Conservation (phyloP, 1,140 invertebrate species). For the Centruroides vittatus region DNA sequence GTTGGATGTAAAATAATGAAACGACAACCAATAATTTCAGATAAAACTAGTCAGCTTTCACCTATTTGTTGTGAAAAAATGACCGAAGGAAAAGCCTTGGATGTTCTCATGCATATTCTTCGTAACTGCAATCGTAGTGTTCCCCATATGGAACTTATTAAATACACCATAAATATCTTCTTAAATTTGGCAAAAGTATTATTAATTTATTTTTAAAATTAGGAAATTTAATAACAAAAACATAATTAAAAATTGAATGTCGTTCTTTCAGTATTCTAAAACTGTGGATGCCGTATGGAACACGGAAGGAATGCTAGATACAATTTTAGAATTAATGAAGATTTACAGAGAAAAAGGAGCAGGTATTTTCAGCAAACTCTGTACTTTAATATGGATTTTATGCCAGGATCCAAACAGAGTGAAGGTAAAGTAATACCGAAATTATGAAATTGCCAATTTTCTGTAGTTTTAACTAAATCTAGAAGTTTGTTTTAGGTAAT, state of each 20-base stretch:
- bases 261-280: slow-evolving; percentile 7
- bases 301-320: not conserved
- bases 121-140: slow-evolving; percentile 8
- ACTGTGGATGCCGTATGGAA: slow-evolving; percentile 7
- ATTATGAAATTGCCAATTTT: not conserved
- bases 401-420: slow-evolving; percentile 6
- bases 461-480: not conserved
- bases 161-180: slow-evolving; percentile 2
- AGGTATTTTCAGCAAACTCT: slow-evolving; percentile 8
- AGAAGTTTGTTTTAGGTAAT: slow-evolving; percentile 1
- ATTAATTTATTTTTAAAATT: not conserved
- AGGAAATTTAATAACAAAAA: not conserved
- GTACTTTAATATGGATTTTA: slow-evolving; percentile 9
- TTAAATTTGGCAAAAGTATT: slow-evolving; percentile 13
- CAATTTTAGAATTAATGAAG: slow-evolving; percentile 6
- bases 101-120: not conserved
- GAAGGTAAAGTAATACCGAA: not conserved
- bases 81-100: slow-evolving; percentile 4
- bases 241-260: not conserved
- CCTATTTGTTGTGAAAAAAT: slow-evolving; percentile 13
- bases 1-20: too few relatives aligned
- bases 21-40: not conserved
- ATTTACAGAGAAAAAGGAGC: slow-evolving; percentile 2
- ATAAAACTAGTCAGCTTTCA: slow-evolving; percentile 12
- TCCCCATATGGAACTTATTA: slow-evolving; percentile 13